Evolutionary conservation across 92 coral and sea anemone genomes (phyloP), one percentile per base, ranked within the genome.

Genomic region (Epizoanthus fatuus): DNA sequence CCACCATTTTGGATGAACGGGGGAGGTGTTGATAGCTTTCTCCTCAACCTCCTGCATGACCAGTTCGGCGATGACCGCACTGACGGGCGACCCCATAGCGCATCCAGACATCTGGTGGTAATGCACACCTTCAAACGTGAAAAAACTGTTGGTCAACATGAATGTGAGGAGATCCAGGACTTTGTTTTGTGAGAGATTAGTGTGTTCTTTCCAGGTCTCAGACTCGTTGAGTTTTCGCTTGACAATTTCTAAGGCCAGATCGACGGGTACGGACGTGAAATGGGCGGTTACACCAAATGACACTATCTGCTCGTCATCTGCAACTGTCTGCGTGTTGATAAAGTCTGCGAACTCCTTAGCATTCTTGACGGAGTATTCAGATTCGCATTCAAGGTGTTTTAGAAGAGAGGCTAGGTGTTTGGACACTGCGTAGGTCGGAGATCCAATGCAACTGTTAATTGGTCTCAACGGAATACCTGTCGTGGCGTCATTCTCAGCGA

Each of bases 371-470:
- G 40, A 7, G 58, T 63, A 51, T 3, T 32, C 64, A 22, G 4
- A 17, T 11, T 68, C 42, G 40, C 66, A 38, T 57, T 66, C 60
- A 9, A 81, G 16, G 19, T 29, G 39, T 81, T 81, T 81, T 55
- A 81, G 60, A 5, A 81, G 12, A 49, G 37, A 39, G 20, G 83
- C 71, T 47, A 60, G 16, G 45, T 78, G 17, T 59, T 78, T 78
- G 35, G 71, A 81, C 25, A 81, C 8, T 44, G 65, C 1, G 39
- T 81, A 81, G 52, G 60, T 81, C 9, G 86, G 65, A 6, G 64
- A 66, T 11, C 86, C 75, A 66, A 81, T 81, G 44, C 76, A 81
- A 19, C 77, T 81, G 22, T 49, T 81, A 16, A 81, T 51, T n/a
- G 86, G 76, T 49, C 62, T 49, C 40, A 81, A 11, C 22, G 66